Percentiles rank a stretch among this genome's conserved stretches.
Conservation (phyloP, 2,797 vertebrate species). For the Sebastes minor region DNA sequence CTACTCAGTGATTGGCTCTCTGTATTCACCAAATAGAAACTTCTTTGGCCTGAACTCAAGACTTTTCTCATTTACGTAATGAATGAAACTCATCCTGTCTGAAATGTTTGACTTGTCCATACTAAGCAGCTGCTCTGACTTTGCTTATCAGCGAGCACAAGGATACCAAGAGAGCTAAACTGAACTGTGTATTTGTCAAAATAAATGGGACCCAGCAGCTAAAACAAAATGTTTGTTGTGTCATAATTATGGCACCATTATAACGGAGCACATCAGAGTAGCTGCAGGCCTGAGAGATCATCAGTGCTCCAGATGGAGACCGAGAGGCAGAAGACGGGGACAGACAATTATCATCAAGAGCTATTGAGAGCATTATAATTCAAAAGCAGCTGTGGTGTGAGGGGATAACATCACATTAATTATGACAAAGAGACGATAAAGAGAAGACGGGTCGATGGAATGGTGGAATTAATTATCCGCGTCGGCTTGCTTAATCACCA, state of each 20-base stretch:
- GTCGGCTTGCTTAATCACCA: conserved; percentile 25
- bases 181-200: neutral
- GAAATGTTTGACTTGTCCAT: conserved; percentile 25
- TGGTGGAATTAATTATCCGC: conserved; percentile 34
- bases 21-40: conserved; percentile 57
- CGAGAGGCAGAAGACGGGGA: neutral
- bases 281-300: conserved; percentile 8
- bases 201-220: neutral
- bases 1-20: conserved; percentile 75
- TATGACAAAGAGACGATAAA: conserved; percentile 53
- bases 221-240: conserved; percentile 5
- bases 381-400: conserved; percentile 30
- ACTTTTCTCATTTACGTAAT: conserved; percentile 75
- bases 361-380: conserved; percentile 26
- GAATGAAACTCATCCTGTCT: conserved; percentile 49
- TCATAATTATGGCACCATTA: neutral
- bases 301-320: conserved; percentile 21
- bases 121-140: conserved; percentile 30
- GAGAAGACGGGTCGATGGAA: conserved; percentile 12
- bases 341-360: conserved; percentile 30
- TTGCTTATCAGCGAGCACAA: neutral
- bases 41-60: conserved; percentile 63
- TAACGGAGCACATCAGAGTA: neutral
- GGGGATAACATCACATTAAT: conserved; percentile 54
- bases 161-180: neutral